These are phyloP conservation scores for Volucella inanis DNA, from an alignment of 2,888 invertebrate genomes.

Conservation along the genomic window DNA sequence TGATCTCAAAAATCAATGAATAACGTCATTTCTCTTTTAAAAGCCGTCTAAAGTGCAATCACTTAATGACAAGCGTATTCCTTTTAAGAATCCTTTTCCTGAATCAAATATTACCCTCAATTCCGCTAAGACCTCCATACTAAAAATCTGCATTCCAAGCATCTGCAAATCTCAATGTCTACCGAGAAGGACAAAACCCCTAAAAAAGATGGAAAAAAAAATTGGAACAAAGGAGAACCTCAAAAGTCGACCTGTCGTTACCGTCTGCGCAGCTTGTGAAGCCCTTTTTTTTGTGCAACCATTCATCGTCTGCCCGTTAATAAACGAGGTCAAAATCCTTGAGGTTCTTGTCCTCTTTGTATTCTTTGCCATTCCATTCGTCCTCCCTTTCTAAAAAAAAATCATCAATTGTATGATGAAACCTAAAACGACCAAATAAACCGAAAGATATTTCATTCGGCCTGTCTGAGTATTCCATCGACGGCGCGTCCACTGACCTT, in stretches of 20 bases:
- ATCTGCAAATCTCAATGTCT: neutral
- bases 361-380: slow-evolving; percentile 19
- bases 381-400: neutral
- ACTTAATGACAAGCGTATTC: slow-evolving; percentile 4
- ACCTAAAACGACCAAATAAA: slow-evolving; percentile 40
- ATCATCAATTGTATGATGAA: slow-evolving; percentile 41
- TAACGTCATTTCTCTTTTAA: too few species aligned
- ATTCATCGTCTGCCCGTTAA: slow-evolving; percentile 61
- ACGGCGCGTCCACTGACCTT: slow-evolving; percentile 64
- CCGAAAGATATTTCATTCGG: slow-evolving; percentile 35
- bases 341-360: slow-evolving; percentile 80
- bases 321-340: slow-evolving; percentile 81
- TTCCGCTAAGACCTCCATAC: slow-evolving; percentile 7
- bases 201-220: slow-evolving; percentile 76
- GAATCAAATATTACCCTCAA: slow-evolving; percentile 40
- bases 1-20: too few species aligned
- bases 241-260: slow-evolving; percentile 56
- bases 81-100: slow-evolving; percentile 38
- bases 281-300: slow-evolving; percentile 32
- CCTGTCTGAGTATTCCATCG: slow-evolving; percentile 59
- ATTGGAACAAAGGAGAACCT: slow-evolving; percentile 24
- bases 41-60: too few species aligned
- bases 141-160: slow-evolving; percentile 7
- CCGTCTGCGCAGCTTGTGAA: slow-evolving; percentile 45
- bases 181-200: slow-evolving; percentile 28